Evolutionary conservation across 2,113 vertebrate genomes (phyloP), one percentile per base, ranked within the genome.

Genomic region (Nipponia nippon): DNA sequence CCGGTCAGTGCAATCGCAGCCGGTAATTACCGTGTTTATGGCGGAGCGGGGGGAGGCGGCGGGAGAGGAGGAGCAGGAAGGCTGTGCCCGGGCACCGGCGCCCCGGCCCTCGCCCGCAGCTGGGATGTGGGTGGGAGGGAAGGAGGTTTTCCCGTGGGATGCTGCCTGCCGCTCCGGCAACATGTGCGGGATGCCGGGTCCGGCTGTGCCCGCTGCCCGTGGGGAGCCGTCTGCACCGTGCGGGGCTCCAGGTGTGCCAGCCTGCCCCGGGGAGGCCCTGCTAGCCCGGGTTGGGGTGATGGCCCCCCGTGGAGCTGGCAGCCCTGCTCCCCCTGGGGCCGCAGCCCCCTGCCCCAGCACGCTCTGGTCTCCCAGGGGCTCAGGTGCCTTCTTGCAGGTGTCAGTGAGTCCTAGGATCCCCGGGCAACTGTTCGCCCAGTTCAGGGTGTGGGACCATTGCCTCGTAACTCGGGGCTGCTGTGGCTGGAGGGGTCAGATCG

Each of bases 11-110:
- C 90, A 83, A 66, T 82, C 83, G 70, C 83, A 87, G 90, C 87
- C 59, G 89, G 94, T 96, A 96, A 97, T 96, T 96, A 65, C 80
- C 66, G 72, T 97, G 96, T 97, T 97, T 96, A 78, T 83, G 83
- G 91, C 66, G 66, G 56, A 82, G 63, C 22, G 53, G 53, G 38
- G 80, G 94, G 95, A 76, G 96, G 96, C 83, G 96, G 93, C 0
- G 11, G 90, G 92, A 94, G 82, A 93, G 92, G 90, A 92, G 90
- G 87, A 77, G 72, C 91, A 96, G 91, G 91, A 95, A 95, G 79
- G 46, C 42, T 73, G 59, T 47, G 53, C 55, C 63, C 15, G 12
- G 71, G 56, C 47, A 63, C 36, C 25, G 88, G 42, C 2, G 18
- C 79, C 59, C 47, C 44, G 53, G 84, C 79, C 56, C 88, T 76